A percentile compares a stretch with the other conserved stretches of the same genome.
Evolutionary conservation across 2,888 invertebrate genomes (phyloP).

Genomic region (Phortica magna): DNA sequence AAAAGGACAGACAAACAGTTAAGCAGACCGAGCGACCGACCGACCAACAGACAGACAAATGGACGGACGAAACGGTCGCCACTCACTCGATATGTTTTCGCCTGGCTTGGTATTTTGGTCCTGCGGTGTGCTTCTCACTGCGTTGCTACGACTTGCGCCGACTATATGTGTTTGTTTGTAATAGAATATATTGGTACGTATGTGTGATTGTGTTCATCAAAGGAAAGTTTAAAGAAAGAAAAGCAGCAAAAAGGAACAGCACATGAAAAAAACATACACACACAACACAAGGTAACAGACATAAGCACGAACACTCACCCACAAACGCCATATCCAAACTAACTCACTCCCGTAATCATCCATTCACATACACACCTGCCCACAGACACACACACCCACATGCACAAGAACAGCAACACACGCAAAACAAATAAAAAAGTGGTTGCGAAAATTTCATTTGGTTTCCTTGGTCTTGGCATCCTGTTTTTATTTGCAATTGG

Average conservation of each 20-base stretch:
- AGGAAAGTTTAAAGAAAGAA: slow-evolving; percentile 57
- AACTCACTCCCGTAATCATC: background rate
- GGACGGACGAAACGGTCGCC: background rate
- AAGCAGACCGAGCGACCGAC: background rate
- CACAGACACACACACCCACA: slow-evolving; percentile 13
- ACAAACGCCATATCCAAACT: slow-evolving; percentile 34
- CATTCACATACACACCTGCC: background rate
- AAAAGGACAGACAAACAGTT: background rate
- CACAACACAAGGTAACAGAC: slow-evolving; percentile 20
- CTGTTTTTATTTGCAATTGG: slow-evolving; percentile 34
- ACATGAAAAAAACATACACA: background rate
- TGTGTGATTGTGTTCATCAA: slow-evolving; percentile 56
- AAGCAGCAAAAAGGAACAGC: slow-evolving; percentile 12
- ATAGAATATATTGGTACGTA: no score
- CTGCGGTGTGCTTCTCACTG: background rate
- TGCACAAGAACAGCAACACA: slow-evolving; percentile 35
- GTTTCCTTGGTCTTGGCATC: slow-evolving; percentile 29
- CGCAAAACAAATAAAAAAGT: slow-evolving; percentile 30
- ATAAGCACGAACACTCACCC: slow-evolving; percentile 48
- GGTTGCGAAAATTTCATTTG: slow-evolving; percentile 22
- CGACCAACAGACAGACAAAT: background rate
- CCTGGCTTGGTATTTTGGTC: slow-evolving; percentile 54
- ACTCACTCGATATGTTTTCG: slow-evolving; percentile 56
- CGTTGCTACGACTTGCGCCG: slow-evolving; percentile 9
- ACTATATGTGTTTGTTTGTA: slow-evolving; percentile 41